A percentile compares a stretch with the other conserved stretches of the same genome.
Conservation (phyloP, 2,113 vertebrate species). For the Pseudolaguvia tuberculata region DNA sequence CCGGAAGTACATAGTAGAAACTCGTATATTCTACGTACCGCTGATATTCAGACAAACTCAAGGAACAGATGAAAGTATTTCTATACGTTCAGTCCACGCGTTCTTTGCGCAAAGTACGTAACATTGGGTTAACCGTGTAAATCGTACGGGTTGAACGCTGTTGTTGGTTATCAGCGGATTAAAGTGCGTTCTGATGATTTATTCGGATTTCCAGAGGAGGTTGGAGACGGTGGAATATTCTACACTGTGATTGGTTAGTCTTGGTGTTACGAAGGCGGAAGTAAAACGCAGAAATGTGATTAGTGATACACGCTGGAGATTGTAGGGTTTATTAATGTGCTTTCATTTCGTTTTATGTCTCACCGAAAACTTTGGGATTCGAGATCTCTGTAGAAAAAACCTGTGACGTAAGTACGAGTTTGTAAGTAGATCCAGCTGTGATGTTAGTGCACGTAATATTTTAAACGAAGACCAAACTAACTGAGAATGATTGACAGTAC, state of each 20-base stretch:
- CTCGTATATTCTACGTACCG: background rate
- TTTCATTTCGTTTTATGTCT: background rate
- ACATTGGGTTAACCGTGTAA: background rate
- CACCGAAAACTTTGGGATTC: too few relatives aligned
- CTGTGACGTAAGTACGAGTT: background rate
- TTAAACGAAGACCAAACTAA: background rate
- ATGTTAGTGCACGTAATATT: background rate
- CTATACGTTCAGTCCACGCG: background rate
- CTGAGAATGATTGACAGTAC: too few relatives aligned
- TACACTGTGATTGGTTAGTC: slow-evolving; percentile 11
- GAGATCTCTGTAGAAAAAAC: background rate
- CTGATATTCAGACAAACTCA: slow-evolving; percentile 4
- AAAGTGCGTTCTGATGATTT: background rate
- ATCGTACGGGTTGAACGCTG: background rate
- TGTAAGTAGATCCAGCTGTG: background rate
- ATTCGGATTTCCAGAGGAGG: background rate
- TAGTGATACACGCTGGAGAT: background rate
- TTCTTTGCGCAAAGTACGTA: slow-evolving; percentile 1
- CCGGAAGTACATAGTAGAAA: background rate
- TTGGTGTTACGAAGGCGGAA: slow-evolving; percentile 2
- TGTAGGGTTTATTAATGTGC: too few relatives aligned
- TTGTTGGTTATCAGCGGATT: background rate
- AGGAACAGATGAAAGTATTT: background rate
- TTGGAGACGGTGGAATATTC: background rate
- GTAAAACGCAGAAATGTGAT: background rate